Conservation (phyloP, 2,113 vertebrate genomes). For the Lepus timidus region DNA sequence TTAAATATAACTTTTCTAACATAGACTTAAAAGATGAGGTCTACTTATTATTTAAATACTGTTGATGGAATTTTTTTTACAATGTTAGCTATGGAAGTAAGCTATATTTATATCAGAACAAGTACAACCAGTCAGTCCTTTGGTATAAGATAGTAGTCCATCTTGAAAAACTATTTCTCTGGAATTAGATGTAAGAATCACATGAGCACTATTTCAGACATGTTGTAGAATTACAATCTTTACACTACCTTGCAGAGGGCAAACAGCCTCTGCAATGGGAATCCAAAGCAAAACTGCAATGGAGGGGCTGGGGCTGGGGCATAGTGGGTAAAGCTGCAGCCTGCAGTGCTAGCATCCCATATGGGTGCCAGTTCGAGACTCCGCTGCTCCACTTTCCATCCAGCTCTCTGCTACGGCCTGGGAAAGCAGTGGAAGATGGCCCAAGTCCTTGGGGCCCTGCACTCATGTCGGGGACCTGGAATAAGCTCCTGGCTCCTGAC, state of each 20-base stretch:
- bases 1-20: slow-evolving; percentile 65
- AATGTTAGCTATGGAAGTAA: background rate
- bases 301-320: too few species aligned
- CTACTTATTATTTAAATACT: slow-evolving; percentile 9
- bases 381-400: too few species aligned
- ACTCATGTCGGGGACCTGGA: too few species aligned
- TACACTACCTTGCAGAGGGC: background rate
- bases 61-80: slow-evolving; percentile 40
- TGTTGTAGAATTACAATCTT: background rate
- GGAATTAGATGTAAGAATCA: slow-evolving; percentile 21
- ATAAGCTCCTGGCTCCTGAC: too few species aligned
- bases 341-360: too few species aligned
- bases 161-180: slow-evolving; percentile 29
- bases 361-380: too few species aligned
- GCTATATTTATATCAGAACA: slow-evolving; percentile 36
- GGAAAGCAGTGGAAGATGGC: too few species aligned
- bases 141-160: background rate
- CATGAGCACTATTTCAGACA: background rate
- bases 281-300: too few species aligned
- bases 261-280: background rate
- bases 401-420: too few species aligned
- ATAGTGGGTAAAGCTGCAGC: too few species aligned
- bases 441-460: too few species aligned
- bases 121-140: background rate
- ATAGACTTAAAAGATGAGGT: background rate